Percentiles rank a stretch among this genome's conserved stretches.
Evolutionary conservation across 2,797 vertebrate species (phyloP).

Genomic region (Tokudaia muenninki): DNA sequence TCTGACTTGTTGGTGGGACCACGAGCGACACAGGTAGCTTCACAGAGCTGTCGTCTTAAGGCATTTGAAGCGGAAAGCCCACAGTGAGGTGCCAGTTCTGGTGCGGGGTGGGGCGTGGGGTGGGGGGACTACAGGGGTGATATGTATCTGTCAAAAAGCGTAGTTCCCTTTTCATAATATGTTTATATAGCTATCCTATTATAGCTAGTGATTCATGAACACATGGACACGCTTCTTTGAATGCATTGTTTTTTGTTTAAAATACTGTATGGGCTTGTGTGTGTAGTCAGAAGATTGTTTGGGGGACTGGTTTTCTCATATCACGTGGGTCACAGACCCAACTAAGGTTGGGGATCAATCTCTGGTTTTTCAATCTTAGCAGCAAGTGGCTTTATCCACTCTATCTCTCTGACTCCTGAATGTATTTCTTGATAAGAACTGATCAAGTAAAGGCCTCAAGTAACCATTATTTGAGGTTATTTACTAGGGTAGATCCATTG

Average conservation of each 20-base stretch:
- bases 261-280: background rate
- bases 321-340: background rate
- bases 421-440: constrained; percentile 32
- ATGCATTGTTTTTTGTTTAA: background rate
- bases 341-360: background rate
- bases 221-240: background rate
- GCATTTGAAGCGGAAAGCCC: background rate
- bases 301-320: background rate
- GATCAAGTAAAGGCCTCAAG: background rate
- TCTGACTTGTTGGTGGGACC: background rate
- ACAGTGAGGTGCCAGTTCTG: background rate
- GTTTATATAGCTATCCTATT: background rate
- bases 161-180: background rate
- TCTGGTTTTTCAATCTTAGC: background rate
- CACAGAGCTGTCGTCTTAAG: background rate
- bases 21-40: background rate
- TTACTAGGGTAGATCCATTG: constrained; percentile 1
- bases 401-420: background rate
- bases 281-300: background rate
- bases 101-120: background rate
- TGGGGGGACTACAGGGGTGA: background rate
- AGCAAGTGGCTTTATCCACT: background rate
- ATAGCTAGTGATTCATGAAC: background rate
- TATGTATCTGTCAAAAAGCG: background rate
- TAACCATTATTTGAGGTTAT: background rate